Conservation (phyloP, 2,797 vertebrate genomes). For the Eutrigla gurnardus region DNA sequence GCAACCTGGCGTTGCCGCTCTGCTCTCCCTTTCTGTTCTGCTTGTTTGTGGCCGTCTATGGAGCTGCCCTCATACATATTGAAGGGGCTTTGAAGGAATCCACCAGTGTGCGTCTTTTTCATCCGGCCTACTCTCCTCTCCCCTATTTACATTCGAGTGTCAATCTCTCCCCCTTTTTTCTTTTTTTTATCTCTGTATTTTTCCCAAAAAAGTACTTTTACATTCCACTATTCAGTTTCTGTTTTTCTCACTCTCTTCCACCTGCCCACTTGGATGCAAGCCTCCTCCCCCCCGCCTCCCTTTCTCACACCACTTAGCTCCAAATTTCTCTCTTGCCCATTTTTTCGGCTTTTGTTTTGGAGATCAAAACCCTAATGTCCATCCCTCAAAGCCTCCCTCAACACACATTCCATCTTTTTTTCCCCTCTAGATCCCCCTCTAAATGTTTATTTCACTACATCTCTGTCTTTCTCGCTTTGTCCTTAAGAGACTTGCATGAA, state of each 20-base stretch:
- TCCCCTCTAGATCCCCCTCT: too few species aligned
- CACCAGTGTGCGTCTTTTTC: conserved; percentile 68
- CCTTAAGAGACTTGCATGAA: conserved; percentile 3
- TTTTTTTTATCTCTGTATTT: conserved; percentile 55
- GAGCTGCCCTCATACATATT: conserved; percentile 80
- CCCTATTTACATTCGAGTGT: conserved; percentile 79
- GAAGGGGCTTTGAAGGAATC: conserved; percentile 81
- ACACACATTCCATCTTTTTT: conserved; percentile 12
- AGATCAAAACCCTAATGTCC: conserved; percentile 39
- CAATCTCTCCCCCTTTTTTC: conserved; percentile 53
- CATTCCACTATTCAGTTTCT: conserved; percentile 69
- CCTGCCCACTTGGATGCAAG: conserved; percentile 61
- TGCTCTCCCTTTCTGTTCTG: conserved; percentile 56
- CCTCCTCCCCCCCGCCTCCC: conserved; percentile 10
- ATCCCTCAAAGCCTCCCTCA: conserved; percentile 27
- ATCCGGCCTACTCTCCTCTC: conserved; percentile 60
- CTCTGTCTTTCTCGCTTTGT: conserved; percentile 16
- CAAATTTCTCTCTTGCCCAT: conserved; percentile 47
- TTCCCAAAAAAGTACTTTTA: conserved; percentile 67
- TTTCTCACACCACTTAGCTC: conserved; percentile 65
- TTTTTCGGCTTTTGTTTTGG: conserved; percentile 55
- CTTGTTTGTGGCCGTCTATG: conserved; percentile 73
- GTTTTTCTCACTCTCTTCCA: conserved; percentile 65
- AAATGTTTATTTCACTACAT: conserved; percentile 25
- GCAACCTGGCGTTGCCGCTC: conserved; percentile 58